phyloP scores from a whole-genome alignment of 2,113 vertebrate species.

The Chaenocephalus aceratus region DNA sequence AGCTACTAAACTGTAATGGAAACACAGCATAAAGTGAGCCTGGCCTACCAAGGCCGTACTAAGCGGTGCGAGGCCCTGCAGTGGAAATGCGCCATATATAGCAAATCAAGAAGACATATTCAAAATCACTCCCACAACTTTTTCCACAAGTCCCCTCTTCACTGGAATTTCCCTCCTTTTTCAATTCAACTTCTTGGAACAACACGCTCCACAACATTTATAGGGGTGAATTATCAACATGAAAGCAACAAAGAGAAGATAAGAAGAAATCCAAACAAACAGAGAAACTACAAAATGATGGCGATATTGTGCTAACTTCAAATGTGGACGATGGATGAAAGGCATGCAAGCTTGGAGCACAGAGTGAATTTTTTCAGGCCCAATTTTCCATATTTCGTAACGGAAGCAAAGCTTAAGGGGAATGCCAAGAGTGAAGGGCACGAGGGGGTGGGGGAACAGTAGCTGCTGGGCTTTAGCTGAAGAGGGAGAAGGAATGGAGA shows the following conservation, averaged over 20 bases:
- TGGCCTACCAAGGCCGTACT: too few relatives aligned
- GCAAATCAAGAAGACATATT: neutral
- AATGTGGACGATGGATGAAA: constrained; percentile 11
- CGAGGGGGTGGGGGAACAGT: constrained; percentile 47
- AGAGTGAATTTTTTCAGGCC: neutral
- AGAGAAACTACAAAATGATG: constrained; percentile 28
- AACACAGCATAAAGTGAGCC: too few relatives aligned
- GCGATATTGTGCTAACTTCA: neutral
- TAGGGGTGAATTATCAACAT: constrained; percentile 21
- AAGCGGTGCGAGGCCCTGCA: too few relatives aligned
- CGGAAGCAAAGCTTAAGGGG: constrained; percentile 21
- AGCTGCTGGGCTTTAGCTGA: constrained; percentile 33
- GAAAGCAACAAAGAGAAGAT: constrained; percentile 47
- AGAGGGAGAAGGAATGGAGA: constrained; percentile 39
- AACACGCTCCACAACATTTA: constrained; percentile 46
- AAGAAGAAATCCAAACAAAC: constrained; percentile 44
- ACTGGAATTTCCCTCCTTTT: constrained; percentile 47
- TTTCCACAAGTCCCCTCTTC: constrained; percentile 53
- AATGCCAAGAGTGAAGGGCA: constrained; percentile 46
- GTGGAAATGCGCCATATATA: too few relatives aligned
- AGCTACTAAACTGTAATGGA: too few relatives aligned
- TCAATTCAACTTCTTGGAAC: constrained; percentile 43
- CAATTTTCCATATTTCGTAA: constrained; percentile 57
- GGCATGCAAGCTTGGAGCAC: neutral
- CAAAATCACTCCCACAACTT: constrained; percentile 22